A percentile compares a stretch with the other conserved stretches of the same genome.
Evolutionary conservation across 2,113 vertebrate species (phyloP).

Genomic region (Xenopus borealis): DNA sequence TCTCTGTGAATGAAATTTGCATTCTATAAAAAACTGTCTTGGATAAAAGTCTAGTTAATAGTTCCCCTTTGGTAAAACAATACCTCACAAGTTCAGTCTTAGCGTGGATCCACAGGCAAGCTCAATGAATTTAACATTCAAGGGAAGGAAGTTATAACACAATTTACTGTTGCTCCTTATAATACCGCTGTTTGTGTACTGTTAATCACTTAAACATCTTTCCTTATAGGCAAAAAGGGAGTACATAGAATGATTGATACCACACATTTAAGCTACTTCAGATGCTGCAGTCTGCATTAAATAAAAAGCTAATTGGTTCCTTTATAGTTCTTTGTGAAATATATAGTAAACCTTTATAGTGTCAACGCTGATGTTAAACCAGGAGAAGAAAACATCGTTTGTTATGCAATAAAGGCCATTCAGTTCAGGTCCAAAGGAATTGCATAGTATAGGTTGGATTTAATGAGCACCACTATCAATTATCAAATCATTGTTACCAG

Average conservation of each 20-base stretch:
- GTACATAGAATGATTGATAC: neutral
- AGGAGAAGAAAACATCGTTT: too few relatives aligned
- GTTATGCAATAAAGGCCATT: too few relatives aligned
- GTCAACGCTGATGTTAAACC: too few relatives aligned
- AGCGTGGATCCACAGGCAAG: constrained; percentile 40
- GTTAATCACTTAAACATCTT: constrained; percentile 34
- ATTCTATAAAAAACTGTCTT: too few relatives aligned
- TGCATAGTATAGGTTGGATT: too few relatives aligned
- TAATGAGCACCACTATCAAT: too few relatives aligned
- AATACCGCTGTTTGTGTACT: constrained; percentile 31
- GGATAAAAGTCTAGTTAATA: neutral
- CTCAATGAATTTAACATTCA: constrained; percentile 36
- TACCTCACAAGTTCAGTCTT: neutral
- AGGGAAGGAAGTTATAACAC: constrained; percentile 51
- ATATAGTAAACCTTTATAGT: too few relatives aligned
- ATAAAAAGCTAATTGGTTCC: too few relatives aligned
- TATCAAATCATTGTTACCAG: too few relatives aligned
- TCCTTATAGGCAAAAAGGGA: constrained; percentile 40
- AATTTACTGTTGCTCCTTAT: constrained; percentile 39
- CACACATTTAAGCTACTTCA: constrained; percentile 38
- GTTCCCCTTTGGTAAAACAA: constrained; percentile 16
- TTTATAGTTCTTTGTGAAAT: too few relatives aligned
- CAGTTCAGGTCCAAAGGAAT: too few relatives aligned
- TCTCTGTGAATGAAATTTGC: too few relatives aligned
- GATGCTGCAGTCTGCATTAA: neutral